A percentile compares a stretch with the other conserved stretches of the same genome.
Conservation (phyloP, 1,140 invertebrate species). For the Trichomalopsis sarcophagae region DNA sequence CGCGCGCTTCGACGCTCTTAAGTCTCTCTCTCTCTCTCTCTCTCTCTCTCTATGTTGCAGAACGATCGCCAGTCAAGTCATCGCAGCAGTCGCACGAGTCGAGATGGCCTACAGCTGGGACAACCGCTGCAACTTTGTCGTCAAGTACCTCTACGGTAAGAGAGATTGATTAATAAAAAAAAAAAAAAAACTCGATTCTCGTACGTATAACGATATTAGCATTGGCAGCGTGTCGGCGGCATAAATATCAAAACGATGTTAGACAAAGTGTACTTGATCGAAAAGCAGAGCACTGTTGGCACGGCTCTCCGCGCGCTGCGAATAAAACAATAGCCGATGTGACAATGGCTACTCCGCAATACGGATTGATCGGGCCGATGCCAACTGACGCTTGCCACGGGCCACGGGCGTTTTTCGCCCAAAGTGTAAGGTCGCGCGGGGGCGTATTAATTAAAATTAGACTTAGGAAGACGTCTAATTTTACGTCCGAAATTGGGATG, state of each 20-base stretch:
- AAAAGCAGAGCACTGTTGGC: conserved; percentile 18
- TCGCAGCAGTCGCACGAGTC: not conserved
- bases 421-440: conserved; percentile 50
- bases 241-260: not conserved
- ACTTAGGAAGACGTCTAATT: conserved; percentile 25
- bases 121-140: conserved; percentile 86
- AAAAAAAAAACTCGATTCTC: too few species aligned
- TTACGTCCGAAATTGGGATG: conserved; percentile 62
- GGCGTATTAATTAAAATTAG: conserved; percentile 53
- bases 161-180: too few species aligned
- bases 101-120: conserved; percentile 86
- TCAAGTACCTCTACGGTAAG: conserved; percentile 85
- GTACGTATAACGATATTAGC: not conserved
- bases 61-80: not conserved
- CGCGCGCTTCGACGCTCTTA: too few species aligned
- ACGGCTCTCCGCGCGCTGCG: not conserved
- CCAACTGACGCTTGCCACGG: conserved; percentile 50
- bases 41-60: too few species aligned
- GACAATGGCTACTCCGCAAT: not conserved
- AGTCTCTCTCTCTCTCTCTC: too few species aligned
- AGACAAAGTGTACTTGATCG: conserved; percentile 10
- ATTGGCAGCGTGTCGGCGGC: not conserved
- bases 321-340: not conserved
- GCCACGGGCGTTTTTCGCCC: conserved; percentile 52
- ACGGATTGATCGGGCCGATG: conserved; percentile 25